phyloP scores from a whole-genome alignment of 2,113 vertebrate species.

The Perca fluviatilis region DNA sequence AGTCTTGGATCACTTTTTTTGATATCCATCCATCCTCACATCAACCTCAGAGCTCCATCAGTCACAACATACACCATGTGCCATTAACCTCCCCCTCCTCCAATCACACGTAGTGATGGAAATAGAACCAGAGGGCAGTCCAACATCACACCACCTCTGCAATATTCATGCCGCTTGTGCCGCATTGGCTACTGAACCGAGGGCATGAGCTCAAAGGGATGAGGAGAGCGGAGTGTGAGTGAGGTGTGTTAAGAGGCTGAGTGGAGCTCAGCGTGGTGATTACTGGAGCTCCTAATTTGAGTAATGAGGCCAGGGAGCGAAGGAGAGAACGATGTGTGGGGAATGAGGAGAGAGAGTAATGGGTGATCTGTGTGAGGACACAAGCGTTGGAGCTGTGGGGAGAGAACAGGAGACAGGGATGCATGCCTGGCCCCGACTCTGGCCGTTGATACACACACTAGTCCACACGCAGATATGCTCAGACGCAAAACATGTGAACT shows the following conservation, averaged over 20 bases:
- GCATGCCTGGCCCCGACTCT: conserved; percentile 38
- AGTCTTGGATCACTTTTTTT: background rate
- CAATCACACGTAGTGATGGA: conserved; percentile 58
- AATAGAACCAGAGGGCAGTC: conserved; percentile 62
- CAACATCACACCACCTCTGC: conserved; percentile 73
- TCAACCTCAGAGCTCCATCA: conserved; percentile 53
- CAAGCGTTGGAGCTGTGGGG: conserved; percentile 46
- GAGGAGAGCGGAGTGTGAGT: conserved; percentile 47
- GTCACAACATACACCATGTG: conserved; percentile 57
- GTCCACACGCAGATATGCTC: conserved; percentile 24
- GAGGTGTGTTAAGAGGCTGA: conserved; percentile 70
- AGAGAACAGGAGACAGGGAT: conserved; percentile 30
- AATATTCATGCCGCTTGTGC: conserved; percentile 75
- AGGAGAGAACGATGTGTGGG: conserved; percentile 48
- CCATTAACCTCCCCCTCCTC: conserved; percentile 58
- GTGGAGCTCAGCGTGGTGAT: conserved; percentile 71
- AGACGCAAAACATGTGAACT: conserved; percentile 47
- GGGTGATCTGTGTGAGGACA: conserved; percentile 48
- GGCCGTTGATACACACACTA: conserved; percentile 33
- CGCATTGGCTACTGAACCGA: conserved; percentile 66
- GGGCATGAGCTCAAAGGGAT: conserved; percentile 78
- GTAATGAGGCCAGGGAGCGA: conserved; percentile 77
- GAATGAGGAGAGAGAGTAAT: conserved; percentile 60
- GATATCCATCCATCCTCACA: conserved; percentile 15
- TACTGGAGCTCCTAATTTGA: conserved; percentile 80